Conservation (phyloP, 2,797 vertebrate genomes). For the Scleropages formosus region DNA sequence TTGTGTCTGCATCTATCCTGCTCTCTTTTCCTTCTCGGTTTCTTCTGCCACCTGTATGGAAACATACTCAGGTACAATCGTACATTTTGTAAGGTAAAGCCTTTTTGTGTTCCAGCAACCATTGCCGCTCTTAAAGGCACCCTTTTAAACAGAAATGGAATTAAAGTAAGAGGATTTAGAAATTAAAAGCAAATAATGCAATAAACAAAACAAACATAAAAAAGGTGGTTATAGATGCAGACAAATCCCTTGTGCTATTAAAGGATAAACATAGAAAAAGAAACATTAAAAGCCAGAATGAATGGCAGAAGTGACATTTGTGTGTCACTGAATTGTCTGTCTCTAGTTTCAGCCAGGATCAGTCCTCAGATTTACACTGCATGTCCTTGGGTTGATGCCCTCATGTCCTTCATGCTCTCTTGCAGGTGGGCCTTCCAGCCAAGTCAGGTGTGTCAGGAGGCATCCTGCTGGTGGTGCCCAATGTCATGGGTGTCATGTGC, state of each 20-base stretch:
- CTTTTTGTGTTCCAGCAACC: too few species aligned
- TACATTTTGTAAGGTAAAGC: too few species aligned
- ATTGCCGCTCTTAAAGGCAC: too few species aligned
- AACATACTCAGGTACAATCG: not conserved
- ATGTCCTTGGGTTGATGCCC: not conserved
- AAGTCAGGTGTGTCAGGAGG: conserved; percentile 95
- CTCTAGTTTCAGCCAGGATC: not conserved
- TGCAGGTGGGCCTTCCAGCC: conserved; percentile 90
- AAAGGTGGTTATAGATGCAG: too few species aligned
- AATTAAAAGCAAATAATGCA: too few species aligned
- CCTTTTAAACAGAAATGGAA: too few species aligned
- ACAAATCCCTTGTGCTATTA: too few species aligned
- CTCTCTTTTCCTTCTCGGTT: not conserved
- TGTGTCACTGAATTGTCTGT: not conserved
- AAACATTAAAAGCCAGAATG: too few species aligned
- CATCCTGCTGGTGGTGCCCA: conserved; percentile 93
- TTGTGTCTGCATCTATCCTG: not conserved
- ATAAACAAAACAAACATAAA: too few species aligned
- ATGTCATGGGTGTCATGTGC: conserved; percentile 98
- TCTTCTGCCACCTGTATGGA: not conserved
- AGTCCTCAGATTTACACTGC: not conserved
- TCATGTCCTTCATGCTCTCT: conserved; percentile 1
- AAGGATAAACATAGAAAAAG: too few species aligned
- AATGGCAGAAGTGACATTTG: too few species aligned
- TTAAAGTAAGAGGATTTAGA: too few species aligned